These are phyloP conservation scores for Leuciscus waleckii DNA, from an alignment of 2,797 vertebrate genomes.

Conservation along the genomic window DNA sequence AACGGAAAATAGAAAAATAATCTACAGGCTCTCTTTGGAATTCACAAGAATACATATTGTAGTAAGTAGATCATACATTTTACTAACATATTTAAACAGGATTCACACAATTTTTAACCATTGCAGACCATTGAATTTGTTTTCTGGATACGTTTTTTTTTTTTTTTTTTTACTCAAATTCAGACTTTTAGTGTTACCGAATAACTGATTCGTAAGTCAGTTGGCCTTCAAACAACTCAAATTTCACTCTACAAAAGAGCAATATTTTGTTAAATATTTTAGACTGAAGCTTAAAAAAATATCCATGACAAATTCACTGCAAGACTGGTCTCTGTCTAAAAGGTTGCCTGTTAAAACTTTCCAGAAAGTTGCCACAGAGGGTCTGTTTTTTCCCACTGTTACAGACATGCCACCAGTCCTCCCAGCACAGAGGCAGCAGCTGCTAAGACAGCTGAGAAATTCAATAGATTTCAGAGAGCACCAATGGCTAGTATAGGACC, in stretches of 20 bases:
- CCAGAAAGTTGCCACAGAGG: background rate
- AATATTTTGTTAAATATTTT: background rate
- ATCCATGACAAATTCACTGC: background rate
- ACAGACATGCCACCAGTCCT: conserved; percentile 31
- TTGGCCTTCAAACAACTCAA: background rate
- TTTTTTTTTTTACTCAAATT: background rate
- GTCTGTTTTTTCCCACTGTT: conserved; percentile 9
- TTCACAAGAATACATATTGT: background rate
- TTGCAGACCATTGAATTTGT: no score
- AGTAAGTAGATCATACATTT: background rate
- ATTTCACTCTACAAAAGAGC: background rate
- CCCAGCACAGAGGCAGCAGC: conserved; percentile 68
- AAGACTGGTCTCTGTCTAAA: background rate
- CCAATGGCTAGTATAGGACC: conserved; percentile 63
- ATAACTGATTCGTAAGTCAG: background rate
- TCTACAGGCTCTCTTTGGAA: background rate
- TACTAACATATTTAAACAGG: background rate
- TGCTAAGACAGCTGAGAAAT: conserved; percentile 85
- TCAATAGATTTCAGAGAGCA: conserved; percentile 65
- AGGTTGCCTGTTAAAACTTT: background rate
- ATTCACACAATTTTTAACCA: background rate
- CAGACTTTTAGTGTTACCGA: background rate
- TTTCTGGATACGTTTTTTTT: background rate
- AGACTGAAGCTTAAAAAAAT: background rate
- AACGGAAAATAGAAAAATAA: background rate